phyloP scores from a whole-genome alignment of 1,140 invertebrate species.

The Caenorhabditis remanei region DNA sequence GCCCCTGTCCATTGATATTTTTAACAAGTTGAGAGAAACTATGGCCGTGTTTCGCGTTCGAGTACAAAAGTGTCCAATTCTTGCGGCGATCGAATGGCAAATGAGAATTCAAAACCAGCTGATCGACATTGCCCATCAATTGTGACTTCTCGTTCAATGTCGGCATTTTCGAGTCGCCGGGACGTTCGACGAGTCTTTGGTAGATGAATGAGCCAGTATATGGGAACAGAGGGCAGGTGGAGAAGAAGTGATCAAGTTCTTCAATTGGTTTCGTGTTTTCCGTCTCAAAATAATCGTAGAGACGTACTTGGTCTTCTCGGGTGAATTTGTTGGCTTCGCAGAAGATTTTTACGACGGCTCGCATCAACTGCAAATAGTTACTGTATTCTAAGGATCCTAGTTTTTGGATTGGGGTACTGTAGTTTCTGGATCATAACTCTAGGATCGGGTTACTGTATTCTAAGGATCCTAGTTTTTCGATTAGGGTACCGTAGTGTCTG shows the following conservation, averaged over 20 bases:
- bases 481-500: too few relatives aligned
- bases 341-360: conserved; percentile 13
- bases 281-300: neutral
- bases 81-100: conserved; percentile 73
- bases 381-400: too few relatives aligned
- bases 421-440: too few relatives aligned
- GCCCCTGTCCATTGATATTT: conserved; percentile 76
- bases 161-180: conserved; percentile 16
- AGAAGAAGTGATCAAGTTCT: conserved; percentile 13
- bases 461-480: too few relatives aligned
- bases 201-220: neutral
- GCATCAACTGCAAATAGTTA: too few relatives aligned
- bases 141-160: neutral
- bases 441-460: too few relatives aligned
- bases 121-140: conserved; percentile 15
- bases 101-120: conserved; percentile 74
- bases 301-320: conserved; percentile 11
- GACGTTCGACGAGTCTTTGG: neutral
- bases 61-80: conserved; percentile 78
- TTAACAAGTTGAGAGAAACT: conserved; percentile 78
- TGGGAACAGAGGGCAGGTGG: neutral
- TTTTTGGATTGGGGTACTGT: too few relatives aligned
- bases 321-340: conserved; percentile 31
- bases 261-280: neutral
- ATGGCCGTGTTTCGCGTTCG: conserved; percentile 73